Evolutionary conservation across 1,140 invertebrate species (phyloP).

Genomic region (Pararge aegeria): DNA sequence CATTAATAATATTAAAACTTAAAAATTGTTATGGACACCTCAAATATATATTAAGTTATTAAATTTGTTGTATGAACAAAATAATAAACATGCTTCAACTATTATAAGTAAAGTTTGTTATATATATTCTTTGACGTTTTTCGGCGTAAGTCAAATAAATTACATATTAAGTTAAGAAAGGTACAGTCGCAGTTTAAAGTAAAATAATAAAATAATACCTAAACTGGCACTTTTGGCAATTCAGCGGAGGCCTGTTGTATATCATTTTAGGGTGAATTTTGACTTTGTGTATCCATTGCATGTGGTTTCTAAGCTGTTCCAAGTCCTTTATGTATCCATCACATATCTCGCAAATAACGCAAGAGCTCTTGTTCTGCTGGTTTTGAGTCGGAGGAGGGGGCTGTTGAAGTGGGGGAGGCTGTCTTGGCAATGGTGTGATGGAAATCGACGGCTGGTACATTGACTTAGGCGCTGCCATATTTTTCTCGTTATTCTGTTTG

Average conservation of each 20-base stretch:
- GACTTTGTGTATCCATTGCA: conserved; percentile 98
- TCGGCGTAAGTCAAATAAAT: too few relatives aligned
- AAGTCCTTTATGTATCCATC: conserved; percentile 97
- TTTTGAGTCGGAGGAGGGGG: conserved; percentile 25
- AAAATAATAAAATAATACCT: conserved; percentile 77
- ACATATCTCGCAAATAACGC: conserved; percentile 97
- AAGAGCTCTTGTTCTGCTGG: conserved; percentile 85
- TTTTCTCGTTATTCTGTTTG: conserved; percentile 51
- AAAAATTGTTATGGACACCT: too few relatives aligned
- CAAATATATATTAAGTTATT: too few relatives aligned
- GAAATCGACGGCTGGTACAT: conserved; percentile 89
- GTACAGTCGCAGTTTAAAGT: too few relatives aligned
- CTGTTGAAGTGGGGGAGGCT: conserved; percentile 58
- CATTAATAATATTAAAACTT: too few relatives aligned
- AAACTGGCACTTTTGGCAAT: conserved; percentile 98
- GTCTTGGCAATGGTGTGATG: conserved; percentile 92
- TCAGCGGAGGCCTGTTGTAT: conserved; percentile 94
- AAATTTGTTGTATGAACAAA: too few relatives aligned
- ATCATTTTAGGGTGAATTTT: conserved; percentile 98
- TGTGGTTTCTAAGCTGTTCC: conserved; percentile 94
- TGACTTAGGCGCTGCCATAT: conserved; percentile 32
- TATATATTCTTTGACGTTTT: too few relatives aligned
- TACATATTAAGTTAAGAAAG: too few relatives aligned
- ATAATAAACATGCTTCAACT: too few relatives aligned
- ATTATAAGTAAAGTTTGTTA: too few relatives aligned